These are phyloP conservation scores for Meloidogyne exigua DNA, from an alignment of 1,140 invertebrate species.

Conservation along the genomic window DNA sequence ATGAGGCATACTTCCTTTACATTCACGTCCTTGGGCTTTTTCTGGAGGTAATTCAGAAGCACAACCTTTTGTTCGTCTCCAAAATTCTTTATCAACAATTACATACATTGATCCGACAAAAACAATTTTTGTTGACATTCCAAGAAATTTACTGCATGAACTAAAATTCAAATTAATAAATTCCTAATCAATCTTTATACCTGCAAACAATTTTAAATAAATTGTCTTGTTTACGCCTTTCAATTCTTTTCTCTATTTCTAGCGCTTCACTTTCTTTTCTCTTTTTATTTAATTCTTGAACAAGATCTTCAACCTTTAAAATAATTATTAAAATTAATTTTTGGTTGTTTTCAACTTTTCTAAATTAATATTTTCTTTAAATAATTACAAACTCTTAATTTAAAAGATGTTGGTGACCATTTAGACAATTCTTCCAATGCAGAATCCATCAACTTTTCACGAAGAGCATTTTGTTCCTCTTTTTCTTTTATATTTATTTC, in stretches of 20 bases:
- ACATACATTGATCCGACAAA: conserved; percentile 9
- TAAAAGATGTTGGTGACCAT: conserved; percentile 2
- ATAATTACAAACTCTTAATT: neutral
- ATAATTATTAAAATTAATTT: no score
- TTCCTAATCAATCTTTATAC: neutral
- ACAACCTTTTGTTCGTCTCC: conserved; percentile 9
- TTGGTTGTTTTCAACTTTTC: no score
- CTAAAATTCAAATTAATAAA: neutral
- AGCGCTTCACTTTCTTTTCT: neutral
- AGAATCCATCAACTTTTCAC: conserved; percentile 22
- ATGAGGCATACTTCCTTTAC: conserved; percentile 5
- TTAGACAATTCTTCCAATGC: conserved; percentile 15
- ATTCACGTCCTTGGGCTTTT: neutral
- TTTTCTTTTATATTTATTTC: conserved; percentile 6
- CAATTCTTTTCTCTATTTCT: neutral
- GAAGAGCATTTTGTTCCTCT: conserved; percentile 23
- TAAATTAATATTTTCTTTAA: neutral
- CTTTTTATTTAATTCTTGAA: conserved; percentile 14
- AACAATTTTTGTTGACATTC: conserved; percentile 7
- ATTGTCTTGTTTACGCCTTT: neutral
- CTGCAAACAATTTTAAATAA: conserved; percentile 13
- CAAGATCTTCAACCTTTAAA: conserved; percentile 7
- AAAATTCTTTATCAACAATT: conserved; percentile 11
- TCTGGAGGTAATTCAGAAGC: conserved; percentile 8
- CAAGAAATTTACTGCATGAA: conserved; percentile 11